phyloP scores from a whole-genome alignment of 2,797 vertebrate genomes.

The Hapalemur alaotrensis region DNA sequence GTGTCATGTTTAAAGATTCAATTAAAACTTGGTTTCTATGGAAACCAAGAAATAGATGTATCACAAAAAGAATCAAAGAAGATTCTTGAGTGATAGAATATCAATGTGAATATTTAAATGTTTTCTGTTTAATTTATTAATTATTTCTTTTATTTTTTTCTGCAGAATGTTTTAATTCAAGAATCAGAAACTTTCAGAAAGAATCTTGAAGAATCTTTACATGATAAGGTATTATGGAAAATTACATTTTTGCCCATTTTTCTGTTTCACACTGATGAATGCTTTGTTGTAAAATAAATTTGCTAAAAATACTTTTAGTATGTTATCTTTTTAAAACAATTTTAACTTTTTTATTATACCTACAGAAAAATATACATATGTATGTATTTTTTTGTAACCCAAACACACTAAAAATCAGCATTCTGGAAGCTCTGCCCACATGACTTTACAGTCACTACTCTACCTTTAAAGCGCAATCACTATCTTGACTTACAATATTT shows the following conservation, averaged over 20 bases:
- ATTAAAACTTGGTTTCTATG: neutral
- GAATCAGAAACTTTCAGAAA: conserved; percentile 98
- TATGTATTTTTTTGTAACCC: neutral
- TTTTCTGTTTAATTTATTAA: neutral
- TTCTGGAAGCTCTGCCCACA: neutral
- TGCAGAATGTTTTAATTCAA: conserved; percentile 96
- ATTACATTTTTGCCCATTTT: neutral
- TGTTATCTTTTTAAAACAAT: neutral
- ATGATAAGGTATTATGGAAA: conserved; percentile 92
- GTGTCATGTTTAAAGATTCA: conserved; percentile 4
- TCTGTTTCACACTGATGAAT: neutral
- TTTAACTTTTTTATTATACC: neutral
- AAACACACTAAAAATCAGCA: neutral
- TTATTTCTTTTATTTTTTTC: conserved; percentile 24
- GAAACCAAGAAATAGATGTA: neutral
- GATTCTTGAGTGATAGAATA: neutral
- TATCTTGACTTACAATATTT: neutral
- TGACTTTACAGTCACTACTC: neutral
- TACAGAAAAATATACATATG: neutral
- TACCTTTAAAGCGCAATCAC: neutral
- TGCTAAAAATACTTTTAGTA: neutral
- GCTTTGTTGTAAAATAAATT: conserved; percentile 11
- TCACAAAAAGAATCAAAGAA: neutral
- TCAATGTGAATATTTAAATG: neutral
- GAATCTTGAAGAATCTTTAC: conserved; percentile 97